phyloP scores from a whole-genome alignment of 92 coral and sea anemone genomes.

The Meandrina meandrites region DNA sequence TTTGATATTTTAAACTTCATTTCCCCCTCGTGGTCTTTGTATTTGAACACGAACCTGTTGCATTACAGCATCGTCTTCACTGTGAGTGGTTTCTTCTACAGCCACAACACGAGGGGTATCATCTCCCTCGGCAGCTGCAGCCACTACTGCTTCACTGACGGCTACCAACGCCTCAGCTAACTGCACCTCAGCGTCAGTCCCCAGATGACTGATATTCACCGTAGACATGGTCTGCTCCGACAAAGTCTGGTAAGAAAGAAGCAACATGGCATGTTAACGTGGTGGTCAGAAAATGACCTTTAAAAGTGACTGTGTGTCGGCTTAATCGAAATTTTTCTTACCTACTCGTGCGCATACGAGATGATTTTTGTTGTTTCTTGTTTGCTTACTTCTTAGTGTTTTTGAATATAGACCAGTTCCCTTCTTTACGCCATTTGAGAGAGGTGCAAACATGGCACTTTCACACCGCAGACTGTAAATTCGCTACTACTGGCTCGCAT shows the following conservation, averaged over 20 bases:
- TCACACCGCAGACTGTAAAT: no score
- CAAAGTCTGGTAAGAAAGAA: constrained; percentile 19
- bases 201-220: constrained; percentile 90
- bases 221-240: constrained; percentile 74
- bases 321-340: not conserved
- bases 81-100: constrained; percentile 83
- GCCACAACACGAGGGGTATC: constrained; percentile 86
- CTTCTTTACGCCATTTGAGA: no score
- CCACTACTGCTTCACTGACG: constrained; percentile 94
- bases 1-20: no score
- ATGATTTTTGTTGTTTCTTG: not conserved
- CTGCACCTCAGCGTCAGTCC: constrained; percentile 94
- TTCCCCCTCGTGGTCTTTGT: not conserved
- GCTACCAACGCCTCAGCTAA: constrained; percentile 97
- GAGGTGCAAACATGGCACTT: not conserved
- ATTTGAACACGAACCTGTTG: constrained; percentile 47
- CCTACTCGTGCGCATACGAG: not conserved
- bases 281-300: not conserved
- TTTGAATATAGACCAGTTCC: not conserved
- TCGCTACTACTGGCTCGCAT: no score
- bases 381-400: not conserved
- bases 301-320: not conserved
- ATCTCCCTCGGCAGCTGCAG: constrained; percentile 76
- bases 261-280: not conserved
- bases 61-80: constrained; percentile 60